These are phyloP conservation scores for Synergus itoensis DNA, from an alignment of 2,888 invertebrate species.

Conservation along the genomic window DNA sequence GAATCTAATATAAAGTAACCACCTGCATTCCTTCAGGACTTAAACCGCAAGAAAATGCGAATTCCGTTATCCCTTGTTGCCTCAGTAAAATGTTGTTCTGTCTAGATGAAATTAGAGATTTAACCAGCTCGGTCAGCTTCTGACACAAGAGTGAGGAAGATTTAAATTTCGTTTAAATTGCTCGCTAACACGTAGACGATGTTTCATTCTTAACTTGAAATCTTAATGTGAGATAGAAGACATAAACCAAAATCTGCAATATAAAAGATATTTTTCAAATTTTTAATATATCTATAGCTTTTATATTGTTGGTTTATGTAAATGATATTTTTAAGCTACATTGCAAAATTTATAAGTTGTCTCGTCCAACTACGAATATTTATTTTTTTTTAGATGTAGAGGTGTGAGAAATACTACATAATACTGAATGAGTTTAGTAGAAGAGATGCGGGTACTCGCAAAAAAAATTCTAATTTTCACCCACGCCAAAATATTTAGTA, in stretches of 20 bases:
- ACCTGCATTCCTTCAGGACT: conserved; percentile 21
- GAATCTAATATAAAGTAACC: conserved; percentile 36
- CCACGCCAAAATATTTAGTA: not conserved
- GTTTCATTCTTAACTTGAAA: not conserved
- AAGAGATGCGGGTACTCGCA: not conserved
- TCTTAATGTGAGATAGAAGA: not conserved
- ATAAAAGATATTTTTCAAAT: not conserved
- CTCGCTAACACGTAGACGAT: not conserved
- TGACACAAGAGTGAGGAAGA: conserved; percentile 2
- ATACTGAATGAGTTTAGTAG: not conserved
- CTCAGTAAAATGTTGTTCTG: not conserved
- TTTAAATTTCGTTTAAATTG: conserved; percentile 2
- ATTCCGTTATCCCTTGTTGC: conserved; percentile 8
- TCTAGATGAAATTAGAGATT: conserved; percentile 4
- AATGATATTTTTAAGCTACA: too few relatives aligned
- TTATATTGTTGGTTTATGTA: too few relatives aligned
- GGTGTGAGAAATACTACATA: not conserved
- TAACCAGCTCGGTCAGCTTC: not conserved
- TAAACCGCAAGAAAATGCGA: not conserved
- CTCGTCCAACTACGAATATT: not conserved
- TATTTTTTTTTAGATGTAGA: not conserved
- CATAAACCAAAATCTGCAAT: not conserved
- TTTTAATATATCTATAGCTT: too few relatives aligned
- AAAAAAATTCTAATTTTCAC: not conserved
- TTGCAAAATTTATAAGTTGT: too few relatives aligned